phyloP scores from a whole-genome alignment of 2,888 invertebrate genomes.

The Phasia obesa region DNA sequence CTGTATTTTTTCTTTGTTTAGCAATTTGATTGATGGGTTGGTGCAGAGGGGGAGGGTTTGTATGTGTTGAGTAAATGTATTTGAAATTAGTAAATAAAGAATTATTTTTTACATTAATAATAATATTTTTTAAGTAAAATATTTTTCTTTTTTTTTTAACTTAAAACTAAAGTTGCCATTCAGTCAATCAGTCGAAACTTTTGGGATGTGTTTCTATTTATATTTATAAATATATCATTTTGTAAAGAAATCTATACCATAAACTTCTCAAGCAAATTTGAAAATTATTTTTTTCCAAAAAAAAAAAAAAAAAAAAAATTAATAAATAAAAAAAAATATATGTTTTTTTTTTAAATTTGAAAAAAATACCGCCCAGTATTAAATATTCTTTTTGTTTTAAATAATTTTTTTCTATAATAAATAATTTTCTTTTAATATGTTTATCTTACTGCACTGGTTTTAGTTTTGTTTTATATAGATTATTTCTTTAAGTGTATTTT shows the following conservation, averaged over 20 bases:
- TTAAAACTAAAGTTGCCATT: constrained; percentile 76
- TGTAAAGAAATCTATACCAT: constrained; percentile 22
- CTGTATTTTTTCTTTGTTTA: background rate
- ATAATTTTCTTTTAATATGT: constrained; percentile 47
- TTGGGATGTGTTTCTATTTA: constrained; percentile 76
- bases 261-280: constrained; percentile 28
- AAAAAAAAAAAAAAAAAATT: constrained; percentile 29
- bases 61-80: constrained; percentile 12
- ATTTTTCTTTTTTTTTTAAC: constrained; percentile 44
- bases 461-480: constrained; percentile 4
- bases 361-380: constrained; percentile 22
- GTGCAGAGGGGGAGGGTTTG: background rate
- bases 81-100: constrained; percentile 59
- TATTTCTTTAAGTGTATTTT: constrained; percentile 47
- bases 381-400: constrained; percentile 11
- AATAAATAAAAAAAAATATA: no score
- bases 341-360: background rate
- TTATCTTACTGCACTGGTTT: constrained; percentile 66
- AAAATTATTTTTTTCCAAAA: background rate
- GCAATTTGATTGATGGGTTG: background rate
- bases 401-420: constrained; percentile 31
- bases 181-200: constrained; percentile 82
- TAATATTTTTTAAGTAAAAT: constrained; percentile 68
- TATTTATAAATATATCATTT: constrained; percentile 55
- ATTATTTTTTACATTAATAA: constrained; percentile 62